Base-by-base conservation (phyloP, 2,888 invertebrate species). In the Euplexia lucipara region DNA sequence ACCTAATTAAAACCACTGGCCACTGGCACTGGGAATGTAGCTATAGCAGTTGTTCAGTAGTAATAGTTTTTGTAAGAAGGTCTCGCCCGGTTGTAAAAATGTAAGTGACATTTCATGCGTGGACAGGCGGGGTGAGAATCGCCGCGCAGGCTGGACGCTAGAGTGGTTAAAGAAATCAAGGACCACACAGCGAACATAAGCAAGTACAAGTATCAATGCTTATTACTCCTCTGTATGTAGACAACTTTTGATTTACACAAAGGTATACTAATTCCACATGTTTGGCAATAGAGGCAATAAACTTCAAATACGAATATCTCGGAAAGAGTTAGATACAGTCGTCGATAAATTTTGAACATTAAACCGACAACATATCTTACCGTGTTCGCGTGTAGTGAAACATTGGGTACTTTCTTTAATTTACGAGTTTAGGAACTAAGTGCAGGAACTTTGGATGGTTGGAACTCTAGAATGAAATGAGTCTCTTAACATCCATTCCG, bases 311-410 rank as follows among this genome's bases (percentile, higher is more conserved):
- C 12, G 14, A 42, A 68, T 47, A 53, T 26, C 22, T n/a, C 41
- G 26, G 41, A 26, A 75, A 32, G 44, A 51, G n/a, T 52, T 47
- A 73, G n/a, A 56, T 47, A 73, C 44, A 37, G 39, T 16, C 30
- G 20, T 60, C 49, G 30, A 71, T 68, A 71, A 56, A 56, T 42
- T 51, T 37, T 16, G 16, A 52, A 51, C 69, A 41, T 39, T 47
- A 52, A 60, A 39, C 45, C 37, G 10, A 10, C 32, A 14, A 18
- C 37, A 52, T 52, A 52, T 61, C 20, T 54, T 51, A 18, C 32
- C 22, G 35, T 39, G 20, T 53, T 37, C 41, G 26, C 42, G 16
- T 20, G 18, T 22, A 37, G 39, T 62, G 32, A 61, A 56, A 39
- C 8, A 57, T 52, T 9, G 37, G 44, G 48, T 62, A 52, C 42